Percentiles rank a stretch among this genome's conserved stretches.
These are phyloP conservation scores for Mythimna ferrago DNA, from an alignment of 2,888 invertebrate species.

Conservation along the genomic window DNA sequence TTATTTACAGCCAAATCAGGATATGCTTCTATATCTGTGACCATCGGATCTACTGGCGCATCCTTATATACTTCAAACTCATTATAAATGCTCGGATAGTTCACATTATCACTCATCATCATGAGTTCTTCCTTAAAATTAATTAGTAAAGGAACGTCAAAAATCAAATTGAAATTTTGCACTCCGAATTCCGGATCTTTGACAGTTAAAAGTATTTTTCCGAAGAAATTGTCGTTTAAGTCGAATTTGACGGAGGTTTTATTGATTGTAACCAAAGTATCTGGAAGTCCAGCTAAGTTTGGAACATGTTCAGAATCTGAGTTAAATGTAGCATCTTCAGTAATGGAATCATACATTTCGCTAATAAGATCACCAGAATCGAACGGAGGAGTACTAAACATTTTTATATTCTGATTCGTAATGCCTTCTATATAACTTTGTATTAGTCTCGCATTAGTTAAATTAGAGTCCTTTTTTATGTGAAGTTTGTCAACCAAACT, in stretches of 20 bases:
- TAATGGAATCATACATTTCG: too few species aligned
- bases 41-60: not conserved
- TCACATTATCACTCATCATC: slow-evolving; percentile 10
- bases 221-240: slow-evolving; percentile 5
- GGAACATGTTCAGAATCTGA: too few species aligned
- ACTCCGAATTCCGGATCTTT: slow-evolving; percentile 25
- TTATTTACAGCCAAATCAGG: not conserved
- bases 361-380: too few species aligned
- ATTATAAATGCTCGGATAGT: not conserved
- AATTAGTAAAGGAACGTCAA: slow-evolving; percentile 43
- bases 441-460: not conserved
- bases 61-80: slow-evolving; percentile 13
- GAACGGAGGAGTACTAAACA: slow-evolving; percentile 32
- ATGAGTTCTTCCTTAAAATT: slow-evolving; percentile 36
- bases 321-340: not conserved
- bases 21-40: not conserved
- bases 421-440: slow-evolving; percentile 22
- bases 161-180: slow-evolving; percentile 34
- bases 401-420: slow-evolving; percentile 30
- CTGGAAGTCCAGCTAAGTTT: not conserved
- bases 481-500: slow-evolving; percentile 23
- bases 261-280: slow-evolving; percentile 23
- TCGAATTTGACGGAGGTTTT: slow-evolving; percentile 13
- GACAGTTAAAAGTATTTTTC: slow-evolving; percentile 43
- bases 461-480: not conserved